Evolutionary conservation across 2,797 vertebrate species (phyloP).

Genomic region (Cynodonichthys magdalenae): DNA sequence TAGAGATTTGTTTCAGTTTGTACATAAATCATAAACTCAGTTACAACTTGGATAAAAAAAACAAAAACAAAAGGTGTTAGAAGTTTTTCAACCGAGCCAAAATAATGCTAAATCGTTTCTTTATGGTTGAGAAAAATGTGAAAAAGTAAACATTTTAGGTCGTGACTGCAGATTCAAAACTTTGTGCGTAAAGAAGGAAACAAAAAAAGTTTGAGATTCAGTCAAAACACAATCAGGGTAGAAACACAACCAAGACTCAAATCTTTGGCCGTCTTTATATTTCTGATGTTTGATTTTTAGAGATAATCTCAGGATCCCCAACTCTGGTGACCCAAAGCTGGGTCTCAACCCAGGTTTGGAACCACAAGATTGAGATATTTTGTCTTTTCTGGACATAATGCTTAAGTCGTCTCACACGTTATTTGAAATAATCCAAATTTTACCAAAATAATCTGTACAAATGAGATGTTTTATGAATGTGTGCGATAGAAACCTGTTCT

Average conservation of each 20-base stretch:
- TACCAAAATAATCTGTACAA: no score
- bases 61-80: no score
- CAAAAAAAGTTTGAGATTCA: not conserved
- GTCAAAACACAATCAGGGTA: conserved; percentile 15
- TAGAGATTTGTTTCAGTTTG: not conserved
- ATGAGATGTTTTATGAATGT: no score
- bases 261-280: not conserved
- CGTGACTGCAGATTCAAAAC: not conserved
- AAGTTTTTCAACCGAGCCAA: not conserved
- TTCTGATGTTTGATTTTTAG: not conserved
- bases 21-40: not conserved
- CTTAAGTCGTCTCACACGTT: no score
- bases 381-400: no score
- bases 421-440: no score
- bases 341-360: no score
- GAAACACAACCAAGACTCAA: conserved; percentile 30
- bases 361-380: no score
- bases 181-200: not conserved
- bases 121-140: no score
- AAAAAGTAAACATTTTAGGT: not conserved
- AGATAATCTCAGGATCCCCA: no score
- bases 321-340: no score
- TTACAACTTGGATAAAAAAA: not conserved
- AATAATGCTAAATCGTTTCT: not conserved
- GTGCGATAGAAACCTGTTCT: no score